Percentiles rank a stretch among this genome's conserved stretches.
Conservation (phyloP, 1,140 invertebrate species). For the Aricia agestis region DNA sequence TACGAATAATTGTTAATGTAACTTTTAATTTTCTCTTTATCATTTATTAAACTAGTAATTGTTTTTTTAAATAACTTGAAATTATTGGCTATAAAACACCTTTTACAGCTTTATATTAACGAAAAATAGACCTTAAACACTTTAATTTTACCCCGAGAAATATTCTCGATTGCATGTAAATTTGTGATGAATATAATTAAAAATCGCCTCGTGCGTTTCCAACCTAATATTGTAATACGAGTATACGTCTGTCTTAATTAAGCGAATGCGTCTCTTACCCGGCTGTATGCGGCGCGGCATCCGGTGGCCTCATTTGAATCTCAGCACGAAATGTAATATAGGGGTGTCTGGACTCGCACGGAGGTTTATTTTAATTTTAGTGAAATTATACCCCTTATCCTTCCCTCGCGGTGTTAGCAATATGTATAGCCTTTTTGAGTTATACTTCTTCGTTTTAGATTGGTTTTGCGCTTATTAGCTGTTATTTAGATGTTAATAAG, state of each 20-base stretch:
- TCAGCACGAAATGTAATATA: slow-evolving; percentile 15
- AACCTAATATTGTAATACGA: slow-evolving; percentile 22
- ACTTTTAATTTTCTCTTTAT: too few relatives aligned
- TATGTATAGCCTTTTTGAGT: background rate
- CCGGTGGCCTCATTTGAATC: slow-evolving; percentile 14
- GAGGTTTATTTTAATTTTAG: slow-evolving; percentile 10
- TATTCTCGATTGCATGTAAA: background rate
- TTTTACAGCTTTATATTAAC: too few relatives aligned
- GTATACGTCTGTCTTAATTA: slow-evolving; percentile 25
- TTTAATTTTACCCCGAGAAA: too few relatives aligned
- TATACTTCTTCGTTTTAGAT: background rate
- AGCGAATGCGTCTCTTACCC: slow-evolving; percentile 17
- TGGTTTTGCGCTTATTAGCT: background rate
- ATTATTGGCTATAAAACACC: too few relatives aligned
- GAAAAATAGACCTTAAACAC: too few relatives aligned
- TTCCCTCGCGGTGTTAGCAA: background rate
- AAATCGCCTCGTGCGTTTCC: background rate
- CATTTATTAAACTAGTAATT: too few relatives aligned
- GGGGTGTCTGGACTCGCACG: background rate
- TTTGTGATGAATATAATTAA: background rate
- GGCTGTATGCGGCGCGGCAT: slow-evolving; percentile 16
- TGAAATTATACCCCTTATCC: background rate
- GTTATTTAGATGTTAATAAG: background rate
- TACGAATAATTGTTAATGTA: too few relatives aligned
- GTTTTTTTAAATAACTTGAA: too few relatives aligned